A percentile compares a stretch with the other conserved stretches of the same genome.
These are phyloP conservation scores for Sebastes trivittatus DNA, from an alignment of 2,797 vertebrate species.

Conservation along the genomic window DNA sequence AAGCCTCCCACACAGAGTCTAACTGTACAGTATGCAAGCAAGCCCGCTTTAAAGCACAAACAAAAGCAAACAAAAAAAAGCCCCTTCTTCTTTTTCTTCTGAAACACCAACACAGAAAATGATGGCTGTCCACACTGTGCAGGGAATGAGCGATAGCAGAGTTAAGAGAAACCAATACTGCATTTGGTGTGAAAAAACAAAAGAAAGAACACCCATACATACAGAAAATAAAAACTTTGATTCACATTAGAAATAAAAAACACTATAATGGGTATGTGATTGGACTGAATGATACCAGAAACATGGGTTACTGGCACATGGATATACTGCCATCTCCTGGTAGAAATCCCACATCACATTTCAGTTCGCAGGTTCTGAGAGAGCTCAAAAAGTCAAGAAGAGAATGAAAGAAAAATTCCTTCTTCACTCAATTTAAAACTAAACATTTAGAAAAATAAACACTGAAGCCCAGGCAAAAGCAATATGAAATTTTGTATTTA, in stretches of 20 bases:
- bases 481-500: neutral
- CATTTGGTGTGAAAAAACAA: neutral
- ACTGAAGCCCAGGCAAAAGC: neutral
- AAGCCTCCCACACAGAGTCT: slow-evolving; percentile 45
- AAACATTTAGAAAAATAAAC: neutral
- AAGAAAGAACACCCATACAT: neutral
- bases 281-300: neutral
- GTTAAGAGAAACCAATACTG: neutral
- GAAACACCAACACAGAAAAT: slow-evolving; percentile 2
- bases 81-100: neutral
- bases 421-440: neutral
- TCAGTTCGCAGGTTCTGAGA: neutral
- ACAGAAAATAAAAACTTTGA: neutral
- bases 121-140: neutral
- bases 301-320: neutral
- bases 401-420: neutral
- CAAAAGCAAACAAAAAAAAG: slow-evolving; percentile 8
- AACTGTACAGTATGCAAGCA: neutral
- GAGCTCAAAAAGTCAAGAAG: neutral
- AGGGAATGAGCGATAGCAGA: neutral
- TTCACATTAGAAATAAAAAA: neutral
- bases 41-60: slow-evolving; percentile 15
- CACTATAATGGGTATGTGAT: too few species aligned
- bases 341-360: neutral
- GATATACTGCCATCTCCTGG: slow-evolving; percentile 64